Base-by-base conservation (phyloP, 2,888 invertebrate species). In the Aleiodes testaceus region DNA sequence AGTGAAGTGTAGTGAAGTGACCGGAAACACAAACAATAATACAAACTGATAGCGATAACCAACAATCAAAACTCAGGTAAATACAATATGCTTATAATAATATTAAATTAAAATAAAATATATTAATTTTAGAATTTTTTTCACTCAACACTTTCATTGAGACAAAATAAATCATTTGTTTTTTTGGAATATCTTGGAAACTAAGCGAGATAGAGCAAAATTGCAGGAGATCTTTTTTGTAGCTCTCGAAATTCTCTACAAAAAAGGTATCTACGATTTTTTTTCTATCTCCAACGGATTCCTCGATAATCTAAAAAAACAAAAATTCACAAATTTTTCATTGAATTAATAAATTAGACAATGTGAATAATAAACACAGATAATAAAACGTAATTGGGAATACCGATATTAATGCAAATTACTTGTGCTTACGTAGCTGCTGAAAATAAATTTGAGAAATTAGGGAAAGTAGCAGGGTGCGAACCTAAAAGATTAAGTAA, bases 1-100 rank as follows among this genome's bases (percentile, higher is more conserved):
- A 87, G 87, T 87, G 86, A 87, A 87, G 88, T 87, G 88, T 87
- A 88, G 87, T 88, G 87, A 88, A 88, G 87, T 87, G 87, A 88
- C 87, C 88, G 87, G 88, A 88, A 88, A 88, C 88, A 88, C 87
- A 88, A 88, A 87, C 86, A 87, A 87, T 87, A 87, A 87, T 84
- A 87, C 87, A 87, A 87, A 87, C 87, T 87, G 86, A 87, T 87
- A 87, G 85, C 82, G 85, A 87, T 36, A 36, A 87, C 82, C 86
- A 87, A 86, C 87, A 85, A 86, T 83, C 78, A 85, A 82, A 36
- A 59, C 59, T 59, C 59, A 59, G 59, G 59, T 59, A 59, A 59
- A 59, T 59, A 59, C 59, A 59, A 59, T 59, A 42, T 59, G 53
- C 63, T 64, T 69, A 53, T 53, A 53, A 53, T 47, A 70, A 70